Base-by-base conservation (phyloP, 1,140 invertebrate species). In the Conus ventricosus region DNA sequence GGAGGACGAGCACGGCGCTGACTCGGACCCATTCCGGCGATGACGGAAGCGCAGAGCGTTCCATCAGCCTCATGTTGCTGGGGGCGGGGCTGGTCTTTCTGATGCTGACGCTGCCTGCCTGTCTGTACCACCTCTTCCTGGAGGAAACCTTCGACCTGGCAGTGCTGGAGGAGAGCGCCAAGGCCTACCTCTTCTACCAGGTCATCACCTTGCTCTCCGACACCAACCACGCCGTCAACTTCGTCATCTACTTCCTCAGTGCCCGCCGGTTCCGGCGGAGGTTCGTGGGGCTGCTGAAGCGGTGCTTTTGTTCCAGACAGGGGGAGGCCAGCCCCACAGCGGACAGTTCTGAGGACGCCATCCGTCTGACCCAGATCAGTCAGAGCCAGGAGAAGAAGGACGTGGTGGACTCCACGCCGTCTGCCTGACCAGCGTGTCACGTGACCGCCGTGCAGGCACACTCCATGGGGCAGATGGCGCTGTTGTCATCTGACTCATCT, bases 181-280 rank as follows among this genome's bases (percentile, higher is more conserved):
- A 92, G n/a, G 71, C 90, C 15, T 39, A 63, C 27, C 51, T 86
- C 23, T 67, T 75, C 7, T n/a, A 75, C 13, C 84, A 82, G 78
- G 53, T 87, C 8, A 15, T 57, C 63, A n/a, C n/a, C 53, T 23
- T 89, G 15, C 25, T 90, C 10, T n/a, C 57, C 39, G 83, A 82
- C 7, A 15, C 76, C 39, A 87, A 86, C 57, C 88, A 90, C 57
- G 90, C 90, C 87, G 76, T 90, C 3, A 90, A 91, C 75, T 88
- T 91, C 27, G 87, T 88, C 60, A 55, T 91, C 23, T 91, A 91
- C 71, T 90, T 89, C 63, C 67, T 89, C 53, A 87, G 76, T 20
- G 85, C 85, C 51, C 25, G 20, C 20, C 83, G 63, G 53, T 91
- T 91, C 55, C 89, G 89, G 25, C 20, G 27, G 13, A 39, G 82